phyloP scores from a whole-genome alignment of 2,113 vertebrate species.

The Hyaena hyaena region DNA sequence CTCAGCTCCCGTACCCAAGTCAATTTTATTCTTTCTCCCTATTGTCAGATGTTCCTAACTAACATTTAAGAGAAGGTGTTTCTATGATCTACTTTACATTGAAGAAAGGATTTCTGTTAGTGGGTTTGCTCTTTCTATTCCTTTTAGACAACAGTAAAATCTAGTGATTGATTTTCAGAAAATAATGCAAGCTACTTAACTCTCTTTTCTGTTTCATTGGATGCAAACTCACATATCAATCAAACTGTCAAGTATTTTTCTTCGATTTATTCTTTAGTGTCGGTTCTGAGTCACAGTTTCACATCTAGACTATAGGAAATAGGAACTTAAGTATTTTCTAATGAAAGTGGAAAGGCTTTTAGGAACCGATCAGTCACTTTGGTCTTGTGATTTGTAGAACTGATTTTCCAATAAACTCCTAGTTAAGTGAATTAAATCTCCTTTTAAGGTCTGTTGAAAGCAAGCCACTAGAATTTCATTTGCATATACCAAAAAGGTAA shows the following conservation, averaged over 20 bases:
- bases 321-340: neutral
- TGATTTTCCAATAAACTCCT: neutral
- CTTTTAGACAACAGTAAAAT: constrained; percentile 15
- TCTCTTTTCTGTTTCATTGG: neutral
- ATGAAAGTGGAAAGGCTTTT: neutral
- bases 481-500: neutral
- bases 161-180: constrained; percentile 4
- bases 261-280: neutral
- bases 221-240: neutral
- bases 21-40: neutral
- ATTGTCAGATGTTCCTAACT: neutral
- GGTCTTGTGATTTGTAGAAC: neutral
- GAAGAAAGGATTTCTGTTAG: neutral
- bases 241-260: neutral
- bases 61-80: neutral
- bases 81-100: neutral
- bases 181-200: neutral
- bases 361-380: neutral
- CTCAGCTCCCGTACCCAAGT: neutral
- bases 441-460: neutral
- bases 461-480: neutral
- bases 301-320: neutral
- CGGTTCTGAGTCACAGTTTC: constrained; percentile 11
- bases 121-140: neutral
- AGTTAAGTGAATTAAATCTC: neutral